phyloP scores from a whole-genome alignment of 2,888 invertebrate genomes.

The Synanthedon vespiformis region DNA sequence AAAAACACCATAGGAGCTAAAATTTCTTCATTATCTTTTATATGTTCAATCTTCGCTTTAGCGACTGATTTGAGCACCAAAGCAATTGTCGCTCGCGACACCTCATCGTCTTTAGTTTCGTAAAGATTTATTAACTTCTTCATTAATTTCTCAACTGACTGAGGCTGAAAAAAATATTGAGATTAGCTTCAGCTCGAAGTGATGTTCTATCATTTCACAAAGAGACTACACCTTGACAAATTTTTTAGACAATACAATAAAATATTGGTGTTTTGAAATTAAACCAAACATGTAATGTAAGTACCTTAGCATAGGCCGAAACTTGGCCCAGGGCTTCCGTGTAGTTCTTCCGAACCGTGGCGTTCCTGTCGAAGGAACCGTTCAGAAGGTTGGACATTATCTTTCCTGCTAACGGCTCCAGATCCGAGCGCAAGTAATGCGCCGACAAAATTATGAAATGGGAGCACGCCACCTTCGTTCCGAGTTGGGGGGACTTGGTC shows the following conservation, averaged over 20 bases:
- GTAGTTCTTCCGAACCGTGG: conserved; percentile 85
- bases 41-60: conserved; percentile 83
- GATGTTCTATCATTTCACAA: too few species aligned
- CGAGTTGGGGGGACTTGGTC: conserved; percentile 84
- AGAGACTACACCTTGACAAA: background rate
- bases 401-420: conserved; percentile 71
- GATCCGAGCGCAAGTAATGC: conserved; percentile 61
- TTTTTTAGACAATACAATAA: background rate
- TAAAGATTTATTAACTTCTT: conserved; percentile 68
- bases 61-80: conserved; percentile 84
- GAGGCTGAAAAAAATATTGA: conserved; percentile 24
- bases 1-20: conserved; percentile 88
- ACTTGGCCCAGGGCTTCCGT: conserved; percentile 88
- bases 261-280: background rate
- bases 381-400: conserved; percentile 73
- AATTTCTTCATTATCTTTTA: conserved; percentile 80
- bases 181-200: background rate
- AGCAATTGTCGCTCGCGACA: conserved; percentile 79
- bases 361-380: conserved; percentile 86
- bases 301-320: conserved; percentile 82
- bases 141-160: conserved; percentile 71
- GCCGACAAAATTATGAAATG: conserved; percentile 81
- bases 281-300: background rate
- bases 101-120: conserved; percentile 75
- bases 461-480: conserved; percentile 85